Conservation (phyloP, 2,113 vertebrate genomes). For the Hippocampus barbouri region DNA sequence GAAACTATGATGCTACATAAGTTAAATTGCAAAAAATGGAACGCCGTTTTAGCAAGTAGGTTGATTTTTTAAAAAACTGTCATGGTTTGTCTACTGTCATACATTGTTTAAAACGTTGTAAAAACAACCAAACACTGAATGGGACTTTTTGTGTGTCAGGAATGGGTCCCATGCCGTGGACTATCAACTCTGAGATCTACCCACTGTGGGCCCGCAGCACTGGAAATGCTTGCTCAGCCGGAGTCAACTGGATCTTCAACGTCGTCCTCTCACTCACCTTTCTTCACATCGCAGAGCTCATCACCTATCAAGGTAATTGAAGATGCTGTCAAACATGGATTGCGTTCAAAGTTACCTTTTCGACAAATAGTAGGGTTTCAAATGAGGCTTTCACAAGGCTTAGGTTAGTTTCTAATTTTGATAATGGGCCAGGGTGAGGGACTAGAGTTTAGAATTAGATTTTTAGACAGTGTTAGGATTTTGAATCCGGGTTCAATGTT, state of each 20-base stretch:
- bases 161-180: constrained; percentile 99
- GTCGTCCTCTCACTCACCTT: constrained; percentile 93
- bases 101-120: background rate
- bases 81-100: background rate
- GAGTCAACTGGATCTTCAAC: constrained; percentile 96
- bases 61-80: too few relatives aligned
- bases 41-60: too few relatives aligned
- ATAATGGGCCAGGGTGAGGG: background rate
- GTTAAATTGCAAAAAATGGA: too few relatives aligned
- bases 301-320: constrained; percentile 89
- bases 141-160: constrained; percentile 60
- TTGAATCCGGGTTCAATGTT: too few relatives aligned
- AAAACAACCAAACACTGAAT: background rate
- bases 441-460: background rate
- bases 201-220: constrained; percentile 97
- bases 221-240: constrained; percentile 91
- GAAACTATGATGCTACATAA: too few relatives aligned
- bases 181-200: constrained; percentile 96
- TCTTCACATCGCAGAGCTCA: constrained; percentile 85
- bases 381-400: background rate
- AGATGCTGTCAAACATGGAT: background rate
- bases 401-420: background rate
- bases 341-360: background rate
- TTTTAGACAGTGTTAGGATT: background rate
- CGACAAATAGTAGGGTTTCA: background rate